Conservation (phyloP, 35 echinoderm and acorn worm species). For the Ophiothrix spiculata region DNA sequence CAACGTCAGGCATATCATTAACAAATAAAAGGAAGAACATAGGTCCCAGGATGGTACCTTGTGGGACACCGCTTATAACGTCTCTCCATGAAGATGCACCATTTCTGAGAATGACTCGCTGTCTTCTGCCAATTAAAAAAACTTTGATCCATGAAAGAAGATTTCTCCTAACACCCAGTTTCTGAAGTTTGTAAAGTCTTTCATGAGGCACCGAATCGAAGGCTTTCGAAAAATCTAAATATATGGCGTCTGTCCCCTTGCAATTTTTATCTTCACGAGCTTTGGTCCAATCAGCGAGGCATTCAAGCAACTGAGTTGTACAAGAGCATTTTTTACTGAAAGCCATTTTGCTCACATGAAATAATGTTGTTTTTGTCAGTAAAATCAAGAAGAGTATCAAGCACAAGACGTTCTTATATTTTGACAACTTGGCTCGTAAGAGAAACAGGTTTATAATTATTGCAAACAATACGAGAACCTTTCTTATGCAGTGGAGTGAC, state of each 20-base stretch:
- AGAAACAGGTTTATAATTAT: slow-evolving; percentile 27
- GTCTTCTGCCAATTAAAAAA: slow-evolving; percentile 3
- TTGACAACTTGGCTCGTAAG: slow-evolving; percentile 18
- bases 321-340: background rate
- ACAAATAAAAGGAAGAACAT: background rate
- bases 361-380: background rate
- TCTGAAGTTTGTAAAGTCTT: slow-evolving; percentile 21
- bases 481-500: slow-evolving; percentile 36
- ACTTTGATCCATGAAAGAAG: background rate
- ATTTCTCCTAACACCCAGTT: slow-evolving; percentile 13
- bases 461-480: background rate
- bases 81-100: background rate
- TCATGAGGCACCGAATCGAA: slow-evolving; percentile 21
- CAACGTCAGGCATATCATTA: background rate
- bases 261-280: slow-evolving; percentile 3
- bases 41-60: background rate
- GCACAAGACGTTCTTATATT: background rate
- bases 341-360: slow-evolving; percentile 22
- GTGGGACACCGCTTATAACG: background rate
- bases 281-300: slow-evolving; percentile 40
- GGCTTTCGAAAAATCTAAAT: slow-evolving; percentile 45
- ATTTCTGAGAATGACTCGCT: slow-evolving; percentile 37
- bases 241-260: slow-evolving; percentile 28
- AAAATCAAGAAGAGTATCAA: slow-evolving; percentile 13
- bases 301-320: slow-evolving; percentile 25